These are phyloP conservation scores for Clistopyga incitator DNA, from an alignment of 2,888 invertebrate genomes.

Conservation along the genomic window DNA sequence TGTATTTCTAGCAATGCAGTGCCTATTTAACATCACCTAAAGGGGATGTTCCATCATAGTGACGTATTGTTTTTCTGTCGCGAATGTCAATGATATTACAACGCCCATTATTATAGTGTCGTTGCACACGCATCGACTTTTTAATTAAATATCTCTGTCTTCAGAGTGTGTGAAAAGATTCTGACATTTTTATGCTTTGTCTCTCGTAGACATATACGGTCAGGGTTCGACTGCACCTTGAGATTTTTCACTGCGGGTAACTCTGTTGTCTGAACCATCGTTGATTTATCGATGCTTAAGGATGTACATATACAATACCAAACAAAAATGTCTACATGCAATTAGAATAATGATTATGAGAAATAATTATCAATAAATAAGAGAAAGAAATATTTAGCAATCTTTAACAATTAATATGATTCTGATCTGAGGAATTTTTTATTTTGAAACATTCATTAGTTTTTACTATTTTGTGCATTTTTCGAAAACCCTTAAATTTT, in stretches of 20 bases:
- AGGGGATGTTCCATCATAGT: neutral
- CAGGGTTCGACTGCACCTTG: constrained; percentile 12
- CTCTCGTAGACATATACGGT: neutral
- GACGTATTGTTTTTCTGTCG: neutral
- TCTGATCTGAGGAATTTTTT: neutral
- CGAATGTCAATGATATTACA: neutral
- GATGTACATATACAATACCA: neutral
- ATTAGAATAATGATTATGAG: too few species aligned
- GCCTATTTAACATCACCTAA: neutral
- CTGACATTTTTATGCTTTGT: constrained; percentile 2
- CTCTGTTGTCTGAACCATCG: neutral
- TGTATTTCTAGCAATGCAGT: neutral
- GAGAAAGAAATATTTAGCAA: too few species aligned
- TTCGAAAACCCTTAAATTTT: too few species aligned
- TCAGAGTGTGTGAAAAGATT: neutral
- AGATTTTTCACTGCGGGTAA: neutral
- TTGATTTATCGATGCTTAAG: neutral
- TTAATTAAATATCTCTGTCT: neutral
- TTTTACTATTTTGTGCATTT: too few species aligned
- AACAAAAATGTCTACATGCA: too few species aligned
- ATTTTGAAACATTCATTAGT: too few species aligned
- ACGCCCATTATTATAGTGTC: neutral
- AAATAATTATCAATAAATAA: too few species aligned
- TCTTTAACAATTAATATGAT: too few species aligned
- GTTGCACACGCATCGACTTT: neutral